Evolutionary conservation across 2,888 invertebrate species (phyloP), one percentile per base, ranked within the genome.

Genomic region (Eugnorisma glareosa): DNA sequence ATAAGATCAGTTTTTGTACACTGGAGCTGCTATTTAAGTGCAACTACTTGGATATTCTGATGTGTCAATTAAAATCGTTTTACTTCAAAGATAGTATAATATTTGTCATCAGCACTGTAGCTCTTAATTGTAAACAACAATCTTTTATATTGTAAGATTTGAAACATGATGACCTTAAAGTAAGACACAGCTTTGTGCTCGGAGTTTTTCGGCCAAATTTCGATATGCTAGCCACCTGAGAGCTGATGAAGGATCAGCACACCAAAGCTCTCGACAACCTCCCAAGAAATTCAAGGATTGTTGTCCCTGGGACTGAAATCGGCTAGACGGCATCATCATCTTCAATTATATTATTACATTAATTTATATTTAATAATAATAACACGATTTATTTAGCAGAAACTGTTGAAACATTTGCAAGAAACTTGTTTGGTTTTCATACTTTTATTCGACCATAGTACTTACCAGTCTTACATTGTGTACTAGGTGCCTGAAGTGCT

Each of bases 1-100:
- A 84, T 73, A 80, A 73, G 37, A 79, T 86, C 66, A 72, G 69
- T 72, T 87, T 74, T 84, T 70, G 45, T 21, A 59, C 43, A 7
- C 13, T 24, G 28, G 48, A 69, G n/a, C 5, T 70, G 67, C 35
- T 40, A 43, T 61, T 78, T 54, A 31, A 28, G 63, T n/a, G 45
- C 8, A 68, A 71, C 31, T 59, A 51, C 51, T 84, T 37, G 13
- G 37, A 24, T 37, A 40, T 35, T n/a, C 5, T 8, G 45, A 11
- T 63, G 15, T 37, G 8, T 21, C 11, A n/a, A 40, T 59, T 54
- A 21, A 31, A 40, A 24, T 24, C 24, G 24, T 63, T 37, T 37
- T 63, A 13, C 37, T 37, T 63, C 6, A 24, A 37, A 24, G 2
- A 24, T 15, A n/a, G 6, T 18, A n/a, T 37, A n/a, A n/a, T n/a